Conservation (phyloP, 2,113 vertebrate genomes). For the Dicrurus megarhynchus region DNA sequence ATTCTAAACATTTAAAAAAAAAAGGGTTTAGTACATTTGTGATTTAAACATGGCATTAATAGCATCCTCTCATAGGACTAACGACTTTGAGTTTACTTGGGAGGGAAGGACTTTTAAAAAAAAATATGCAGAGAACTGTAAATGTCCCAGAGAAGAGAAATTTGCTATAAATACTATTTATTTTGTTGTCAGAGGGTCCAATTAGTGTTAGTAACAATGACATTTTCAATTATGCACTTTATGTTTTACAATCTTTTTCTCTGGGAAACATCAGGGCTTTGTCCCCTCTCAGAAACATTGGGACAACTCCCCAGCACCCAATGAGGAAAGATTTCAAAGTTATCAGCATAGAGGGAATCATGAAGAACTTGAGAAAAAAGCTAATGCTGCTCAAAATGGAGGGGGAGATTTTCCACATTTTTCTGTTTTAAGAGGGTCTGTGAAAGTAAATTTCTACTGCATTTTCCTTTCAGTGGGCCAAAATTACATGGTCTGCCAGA, state of each 20-base stretch:
- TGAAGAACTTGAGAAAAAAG: not conserved
- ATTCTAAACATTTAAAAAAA: not conserved
- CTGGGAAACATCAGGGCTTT: rapidly evolving
- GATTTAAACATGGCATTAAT: not conserved
- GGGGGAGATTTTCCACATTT: not conserved
- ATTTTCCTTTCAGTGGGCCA: not conserved
- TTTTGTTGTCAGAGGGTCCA: not conserved
- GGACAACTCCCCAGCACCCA: not conserved
- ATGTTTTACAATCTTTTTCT: not conserved
- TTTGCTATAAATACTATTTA: not conserved
- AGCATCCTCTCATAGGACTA: not conserved
- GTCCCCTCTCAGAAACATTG: not conserved
- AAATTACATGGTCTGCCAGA: not conserved
- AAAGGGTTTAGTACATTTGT: not conserved
- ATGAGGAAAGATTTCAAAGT: not conserved
- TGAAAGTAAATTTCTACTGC: not conserved
- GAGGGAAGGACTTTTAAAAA: not conserved
- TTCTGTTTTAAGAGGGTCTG: not conserved
- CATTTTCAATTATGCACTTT: not conserved
- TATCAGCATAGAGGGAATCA: not conserved
- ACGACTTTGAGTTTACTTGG: not conserved
- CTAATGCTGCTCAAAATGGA: not conserved
- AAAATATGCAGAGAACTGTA: not conserved
- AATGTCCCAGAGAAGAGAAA: not conserved
- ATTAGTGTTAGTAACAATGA: not conserved